Evolutionary conservation across 1,140 invertebrate species (phyloP).

Genomic region (Penaeus indicus): DNA sequence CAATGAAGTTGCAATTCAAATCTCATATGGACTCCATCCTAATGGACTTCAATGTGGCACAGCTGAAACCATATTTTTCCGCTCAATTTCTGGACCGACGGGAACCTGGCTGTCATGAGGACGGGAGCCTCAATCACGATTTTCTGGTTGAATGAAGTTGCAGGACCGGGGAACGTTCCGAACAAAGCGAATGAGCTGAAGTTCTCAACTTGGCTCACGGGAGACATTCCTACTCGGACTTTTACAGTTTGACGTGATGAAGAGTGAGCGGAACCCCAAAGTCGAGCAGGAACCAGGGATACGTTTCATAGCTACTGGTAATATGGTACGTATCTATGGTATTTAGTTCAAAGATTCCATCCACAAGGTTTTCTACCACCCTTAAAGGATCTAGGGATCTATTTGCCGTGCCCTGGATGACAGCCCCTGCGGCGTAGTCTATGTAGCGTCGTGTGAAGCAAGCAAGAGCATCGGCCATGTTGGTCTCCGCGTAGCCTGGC

Average conservation of each 20-base stretch:
- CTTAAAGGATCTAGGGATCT: background rate
- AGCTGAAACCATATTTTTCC: background rate
- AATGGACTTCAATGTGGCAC: background rate
- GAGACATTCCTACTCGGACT: slow-evolving; percentile 11
- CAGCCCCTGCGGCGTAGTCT: background rate
- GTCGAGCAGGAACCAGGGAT: background rate
- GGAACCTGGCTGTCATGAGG: background rate
- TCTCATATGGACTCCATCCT: no score
- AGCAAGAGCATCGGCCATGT: background rate
- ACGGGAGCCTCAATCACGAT: background rate
- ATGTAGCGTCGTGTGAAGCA: background rate
- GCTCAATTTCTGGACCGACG: background rate
- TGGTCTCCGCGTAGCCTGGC: slow-evolving; percentile 8
- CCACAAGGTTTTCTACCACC: background rate
- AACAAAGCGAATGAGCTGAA: background rate
- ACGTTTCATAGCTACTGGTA: no score
- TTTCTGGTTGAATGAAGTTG: background rate
- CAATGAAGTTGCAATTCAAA: no score
- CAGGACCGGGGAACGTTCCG: background rate
- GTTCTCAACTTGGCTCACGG: background rate
- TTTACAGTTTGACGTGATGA: background rate
- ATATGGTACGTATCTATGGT: background rate
- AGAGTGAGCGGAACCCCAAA: background rate
- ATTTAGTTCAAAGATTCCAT: background rate
- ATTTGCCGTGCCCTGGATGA: background rate